These are phyloP conservation scores for Etheostoma perlongum DNA, from an alignment of 2,797 vertebrate genomes.

Conservation along the genomic window DNA sequence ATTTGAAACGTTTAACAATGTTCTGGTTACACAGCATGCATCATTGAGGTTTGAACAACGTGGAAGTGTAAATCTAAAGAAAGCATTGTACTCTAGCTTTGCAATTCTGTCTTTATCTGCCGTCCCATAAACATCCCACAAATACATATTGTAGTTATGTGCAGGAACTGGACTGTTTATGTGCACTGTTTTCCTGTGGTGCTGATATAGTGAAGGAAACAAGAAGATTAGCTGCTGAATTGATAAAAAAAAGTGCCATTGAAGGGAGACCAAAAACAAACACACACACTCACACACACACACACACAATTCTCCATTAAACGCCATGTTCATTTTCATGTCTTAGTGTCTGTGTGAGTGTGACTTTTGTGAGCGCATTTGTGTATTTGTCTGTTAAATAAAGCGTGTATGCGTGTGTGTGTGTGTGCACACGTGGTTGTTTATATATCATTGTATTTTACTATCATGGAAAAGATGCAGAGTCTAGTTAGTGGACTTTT, in stretches of 20 bases:
- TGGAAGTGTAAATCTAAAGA: not conserved
- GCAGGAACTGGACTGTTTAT: conserved; percentile 36
- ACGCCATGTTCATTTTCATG: not conserved
- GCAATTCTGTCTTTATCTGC: conserved; percentile 18
- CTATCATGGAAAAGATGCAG: conserved; percentile 39
- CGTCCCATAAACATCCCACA: conserved; percentile 13
- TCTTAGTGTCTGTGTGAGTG: conserved; percentile 1
- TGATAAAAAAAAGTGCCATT: not conserved
- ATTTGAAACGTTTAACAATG: not conserved
- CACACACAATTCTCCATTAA: not conserved
- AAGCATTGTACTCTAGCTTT: conserved; percentile 24
- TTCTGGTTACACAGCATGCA: not conserved
- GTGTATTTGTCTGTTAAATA: too few species aligned
- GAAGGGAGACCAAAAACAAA: not conserved
- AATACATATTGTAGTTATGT: conserved; percentile 18
- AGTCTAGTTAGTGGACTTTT: conserved; percentile 55
- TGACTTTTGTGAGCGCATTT: not conserved
- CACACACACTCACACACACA: not conserved
- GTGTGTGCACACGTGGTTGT: conserved; percentile 1
- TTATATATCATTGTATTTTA: conserved; percentile 39
- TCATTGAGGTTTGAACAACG: conserved; percentile 12
- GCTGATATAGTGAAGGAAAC: conserved; percentile 34
- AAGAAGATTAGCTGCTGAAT: conserved; percentile 32
- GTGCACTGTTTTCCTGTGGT: conserved; percentile 18
- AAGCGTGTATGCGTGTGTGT: too few species aligned